Base-by-base conservation (phyloP, 2,797 vertebrate genomes). In the Trichosurus vulpecula region DNA sequence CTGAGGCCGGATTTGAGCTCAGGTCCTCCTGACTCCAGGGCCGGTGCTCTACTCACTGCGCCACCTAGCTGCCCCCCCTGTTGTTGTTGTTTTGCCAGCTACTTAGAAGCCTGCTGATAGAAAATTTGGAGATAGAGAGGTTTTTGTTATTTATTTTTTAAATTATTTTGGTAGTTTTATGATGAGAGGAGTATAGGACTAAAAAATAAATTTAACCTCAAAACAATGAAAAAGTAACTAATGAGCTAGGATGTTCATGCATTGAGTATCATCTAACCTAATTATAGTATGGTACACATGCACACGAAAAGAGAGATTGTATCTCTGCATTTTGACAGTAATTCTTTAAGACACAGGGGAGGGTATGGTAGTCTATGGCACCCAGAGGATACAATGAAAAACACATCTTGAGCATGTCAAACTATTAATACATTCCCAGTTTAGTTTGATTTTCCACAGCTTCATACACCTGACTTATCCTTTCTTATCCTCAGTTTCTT, bases 121-220 rank as follows among this genome's bases (percentile, higher is more conserved):
- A 51, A 2, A 92, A 27, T 22, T 16, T 74, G 96, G 96, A 91
- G 19, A 25, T 91, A 91, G 97, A 95, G 5, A 9, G 51, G 54
- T 30, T 95, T 52, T 92, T 91, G 54, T 35, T 19, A 61, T 81
- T 94, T 95, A 1, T 52, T 91, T 91, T 9, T 52, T 27, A 56
- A 97, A 52, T n/a, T 96, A 94, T 0, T 0, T 30, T 95, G 92
- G 94, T 97, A 96, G 56, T 91, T 52, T 57, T 92, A 4, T 54
- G 56, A 92, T 25, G 93, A 55, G 25, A 54, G 41, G 93, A 93
- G 12, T 94, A 53, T 9, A 3, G 94, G 52, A 90, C 54, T 91
- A 90, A 94, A 94, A 90, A 91, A 93, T 51, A 19, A 56, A 51
- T 94, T 90, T 94, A 54, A 96, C 58, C 94, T 87, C 30, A 90